Evolutionary conservation across 2,888 invertebrate species (phyloP), one percentile per base, ranked within the genome.

Genomic region (Cephus pygmeus): DNA sequence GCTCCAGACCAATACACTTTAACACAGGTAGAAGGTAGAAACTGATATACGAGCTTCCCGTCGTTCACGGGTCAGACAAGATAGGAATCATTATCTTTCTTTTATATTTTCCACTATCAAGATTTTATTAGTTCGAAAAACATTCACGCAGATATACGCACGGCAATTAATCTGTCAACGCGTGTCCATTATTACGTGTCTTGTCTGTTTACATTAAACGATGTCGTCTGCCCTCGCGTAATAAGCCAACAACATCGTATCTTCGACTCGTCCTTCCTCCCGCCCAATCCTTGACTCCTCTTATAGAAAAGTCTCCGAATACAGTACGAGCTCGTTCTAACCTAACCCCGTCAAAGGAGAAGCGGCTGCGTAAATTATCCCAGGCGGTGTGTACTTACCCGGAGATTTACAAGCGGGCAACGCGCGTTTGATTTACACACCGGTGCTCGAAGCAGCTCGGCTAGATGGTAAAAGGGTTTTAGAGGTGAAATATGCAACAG

Each of bases 331-430:
- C 34, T 34, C n/a, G 34, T 34, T 30, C 34, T 34, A 34, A 34
- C 73, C 35, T 77, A 73, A 68, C 78, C 77, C 83, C 76, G 81
- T 79, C 80, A 80, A 80, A 81, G 81, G 82, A 77, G 82, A 81
- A 82, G 85, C 85, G 86, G 86, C 89, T 91, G 90, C 89, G 90
- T 91, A 91, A 91, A 91, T 91, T 91, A 91, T 91, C 89, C 84
- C 84, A 79, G 75, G 83, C 85, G 87, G 89, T 90, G 90, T 91
- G 90, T 91, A 91, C 90, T 91, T 91, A 90, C 88, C 84, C 80
- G 85, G 86, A 90, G 91, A 91, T 91, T 91, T 91, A 91, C 91
- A 89, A 87, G 88, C 88, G 87, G 87, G 85, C 88, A 88, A 86
- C 87, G 88, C 87, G 86, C 88, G 83, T 87, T 90, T 91, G 91